These are phyloP conservation scores for Hypotaenidia philippensis DNA, from an alignment of 2,797 vertebrate species.

Conservation along the genomic window DNA sequence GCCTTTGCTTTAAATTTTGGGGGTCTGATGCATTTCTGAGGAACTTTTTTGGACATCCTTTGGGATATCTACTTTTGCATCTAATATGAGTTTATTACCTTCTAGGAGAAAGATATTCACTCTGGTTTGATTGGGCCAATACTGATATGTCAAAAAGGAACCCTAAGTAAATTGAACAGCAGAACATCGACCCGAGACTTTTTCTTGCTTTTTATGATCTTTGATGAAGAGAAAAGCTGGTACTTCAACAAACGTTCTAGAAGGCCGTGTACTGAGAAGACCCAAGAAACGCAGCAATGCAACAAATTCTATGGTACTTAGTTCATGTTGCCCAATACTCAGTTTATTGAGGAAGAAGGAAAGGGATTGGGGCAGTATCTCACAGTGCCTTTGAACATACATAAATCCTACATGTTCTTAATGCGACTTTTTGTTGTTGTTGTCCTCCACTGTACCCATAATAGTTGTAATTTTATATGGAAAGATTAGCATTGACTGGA, in stretches of 20 bases:
- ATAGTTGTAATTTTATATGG: neutral
- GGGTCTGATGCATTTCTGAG: neutral
- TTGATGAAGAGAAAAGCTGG: slow-evolving; percentile 97
- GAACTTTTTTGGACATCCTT: neutral
- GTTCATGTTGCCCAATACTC: neutral
- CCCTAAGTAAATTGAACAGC: slow-evolving; percentile 67
- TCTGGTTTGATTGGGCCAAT: slow-evolving; percentile 95
- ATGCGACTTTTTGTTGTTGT: neutral
- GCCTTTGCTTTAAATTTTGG: neutral
- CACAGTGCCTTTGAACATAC: neutral
- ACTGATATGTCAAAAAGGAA: slow-evolving; percentile 89
- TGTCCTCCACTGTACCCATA: neutral
- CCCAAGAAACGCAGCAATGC: slow-evolving; percentile 71
- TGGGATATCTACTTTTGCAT: neutral
- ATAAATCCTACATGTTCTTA: neutral
- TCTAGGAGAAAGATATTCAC: slow-evolving; percentile 92
- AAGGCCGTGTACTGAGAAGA: slow-evolving; percentile 72
- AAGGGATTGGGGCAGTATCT: neutral
- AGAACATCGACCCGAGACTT: slow-evolving; percentile 83
- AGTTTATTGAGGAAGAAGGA: neutral
- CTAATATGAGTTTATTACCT: slow-evolving; percentile 6
- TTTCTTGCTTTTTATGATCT: slow-evolving; percentile 92
- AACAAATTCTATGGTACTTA: slow-evolving; percentile 89
- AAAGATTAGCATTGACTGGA: neutral
- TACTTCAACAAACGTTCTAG: slow-evolving; percentile 85